Conservation (phyloP, 2,113 vertebrate genomes). For the human (Homo sapiens) region GRCh38 chr15:28164501-28165000, state of each 20-base stretch:
- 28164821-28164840: slow-evolving; percentile 26
- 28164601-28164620: background rate
- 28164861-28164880: background rate
- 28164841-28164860: background rate
- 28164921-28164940: background rate
- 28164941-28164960: background rate
- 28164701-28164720: background rate
- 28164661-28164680: background rate
- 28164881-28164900: background rate
- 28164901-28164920: background rate
- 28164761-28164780: background rate
- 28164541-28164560: background rate
- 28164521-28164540: background rate
- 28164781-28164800: background rate
- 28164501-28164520: background rate
- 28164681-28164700: background rate
- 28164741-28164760: background rate
- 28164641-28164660: background rate
- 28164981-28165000: background rate
- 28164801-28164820: background rate
- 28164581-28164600: background rate
- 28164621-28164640: background rate
- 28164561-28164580: background rate
- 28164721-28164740: background rate
- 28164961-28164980: background rate